phyloP scores from a whole-genome alignment of 2,113 vertebrate genomes.

The Collichthys lucidus region DNA sequence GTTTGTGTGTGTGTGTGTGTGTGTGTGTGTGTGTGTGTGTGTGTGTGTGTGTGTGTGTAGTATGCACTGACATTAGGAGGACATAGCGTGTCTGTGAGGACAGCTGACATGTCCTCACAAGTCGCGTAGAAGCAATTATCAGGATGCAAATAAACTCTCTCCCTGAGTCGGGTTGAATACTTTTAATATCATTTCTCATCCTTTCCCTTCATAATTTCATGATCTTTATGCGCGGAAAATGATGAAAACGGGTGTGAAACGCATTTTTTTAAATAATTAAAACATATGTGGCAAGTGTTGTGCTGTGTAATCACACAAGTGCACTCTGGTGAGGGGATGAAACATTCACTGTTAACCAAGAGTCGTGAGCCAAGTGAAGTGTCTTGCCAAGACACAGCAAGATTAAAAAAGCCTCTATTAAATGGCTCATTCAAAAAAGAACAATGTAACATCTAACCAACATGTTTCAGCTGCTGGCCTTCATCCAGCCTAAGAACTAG shows the following conservation, averaged over 20 bases:
- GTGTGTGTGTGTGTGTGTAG: too few species aligned
- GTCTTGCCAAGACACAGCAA: conserved; percentile 55
- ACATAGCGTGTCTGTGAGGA: too few species aligned
- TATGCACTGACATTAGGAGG: too few species aligned
- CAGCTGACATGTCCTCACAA: too few species aligned
- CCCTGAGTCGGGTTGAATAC: not conserved
- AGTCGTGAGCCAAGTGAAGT: conserved; percentile 46
- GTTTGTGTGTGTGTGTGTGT: too few species aligned
- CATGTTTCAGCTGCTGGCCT: conserved; percentile 45
- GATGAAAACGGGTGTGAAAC: conserved; percentile 6
- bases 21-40: too few species aligned
- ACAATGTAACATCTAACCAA: conserved; percentile 14
- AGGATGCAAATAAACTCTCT: too few species aligned
- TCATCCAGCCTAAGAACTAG: conserved; percentile 37
- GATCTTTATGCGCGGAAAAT: not conserved
- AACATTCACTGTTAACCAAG: conserved; percentile 28
- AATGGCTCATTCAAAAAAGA: conserved; percentile 42
- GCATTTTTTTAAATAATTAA: conserved; percentile 8
- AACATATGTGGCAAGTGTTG: conserved; percentile 26
- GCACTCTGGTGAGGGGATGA: conserved; percentile 50
- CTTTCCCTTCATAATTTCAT: not conserved
- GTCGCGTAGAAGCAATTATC: too few species aligned
- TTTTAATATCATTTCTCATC: not conserved
- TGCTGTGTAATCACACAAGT: conserved; percentile 43
- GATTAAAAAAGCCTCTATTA: conserved; percentile 63